Percentiles rank a stretch among this genome's conserved stretches.
phyloP scores from a whole-genome alignment of 2,888 invertebrate species.

The Galeruca laticollis region DNA sequence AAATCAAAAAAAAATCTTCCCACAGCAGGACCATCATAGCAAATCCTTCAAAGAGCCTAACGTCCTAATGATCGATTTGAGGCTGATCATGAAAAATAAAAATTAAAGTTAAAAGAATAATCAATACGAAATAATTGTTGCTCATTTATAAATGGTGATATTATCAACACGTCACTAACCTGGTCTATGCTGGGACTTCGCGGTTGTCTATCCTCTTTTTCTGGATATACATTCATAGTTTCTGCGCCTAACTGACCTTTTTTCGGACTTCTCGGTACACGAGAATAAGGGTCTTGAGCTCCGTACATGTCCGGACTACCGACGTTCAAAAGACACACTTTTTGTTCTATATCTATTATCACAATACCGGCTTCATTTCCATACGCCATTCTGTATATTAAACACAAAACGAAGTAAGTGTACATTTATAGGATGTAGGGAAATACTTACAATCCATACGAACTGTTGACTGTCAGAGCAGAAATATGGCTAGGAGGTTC shows the following conservation, averaged over 20 bases:
- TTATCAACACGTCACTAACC: slow-evolving; percentile 71
- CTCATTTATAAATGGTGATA: slow-evolving; percentile 25
- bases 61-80: slow-evolving; percentile 40
- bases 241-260: slow-evolving; percentile 65
- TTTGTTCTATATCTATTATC: slow-evolving; percentile 94
- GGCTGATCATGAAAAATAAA: slow-evolving; percentile 40
- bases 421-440: neutral
- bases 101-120: slow-evolving; percentile 29
- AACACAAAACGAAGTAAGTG: neutral
- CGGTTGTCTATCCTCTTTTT: slow-evolving; percentile 70
- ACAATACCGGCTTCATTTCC: slow-evolving; percentile 97
- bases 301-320: slow-evolving; percentile 93
- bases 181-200: slow-evolving; percentile 91
- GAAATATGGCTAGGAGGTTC: slow-evolving; percentile 88
- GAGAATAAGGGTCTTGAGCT: slow-evolving; percentile 86
- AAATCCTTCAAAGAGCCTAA: slow-evolving; percentile 30
- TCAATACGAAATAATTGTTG: slow-evolving; percentile 26
- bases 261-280: slow-evolving; percentile 67
- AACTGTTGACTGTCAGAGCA: slow-evolving; percentile 93
- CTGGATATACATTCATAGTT: slow-evolving; percentile 64
- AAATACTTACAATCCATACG: slow-evolving; percentile 92
- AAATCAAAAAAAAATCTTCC: slow-evolving; percentile 25
- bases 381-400: slow-evolving; percentile 86
- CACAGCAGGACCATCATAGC: slow-evolving; percentile 28
- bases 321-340: slow-evolving; percentile 88